Base-by-base conservation (phyloP, 1,140 invertebrate genomes). In the Psix sp. region DNA sequence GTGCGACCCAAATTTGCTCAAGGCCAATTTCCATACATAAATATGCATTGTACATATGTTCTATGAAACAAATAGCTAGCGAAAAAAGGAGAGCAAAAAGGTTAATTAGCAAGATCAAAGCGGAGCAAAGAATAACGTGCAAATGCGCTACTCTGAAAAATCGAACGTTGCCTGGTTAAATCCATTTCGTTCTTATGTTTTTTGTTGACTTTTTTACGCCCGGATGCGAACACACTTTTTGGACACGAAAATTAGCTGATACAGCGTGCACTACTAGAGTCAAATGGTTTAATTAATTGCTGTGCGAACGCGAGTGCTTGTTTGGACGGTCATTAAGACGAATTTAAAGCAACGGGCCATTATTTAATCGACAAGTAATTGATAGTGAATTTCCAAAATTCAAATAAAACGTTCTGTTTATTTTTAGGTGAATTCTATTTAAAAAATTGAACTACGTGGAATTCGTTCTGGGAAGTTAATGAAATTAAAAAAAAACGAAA, bases 11-110 rank as follows among this genome's bases (percentile, higher is more conserved):
- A 67, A 59, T 75, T 59, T 35, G 59, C 52, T 62, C 48, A 57
- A 29, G 48, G 40, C 52, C 36, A 60, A 70, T 70, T 70, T 70
- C 66, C 56, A 70, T 70, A 42, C 21, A 70, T 67, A 67, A 67
- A 67, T 67, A 67, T 59, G 38, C 46, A 67, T 67, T 43, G 31
- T 67, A 59, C 54, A 59, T 51, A 52, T 59, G 45, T 43, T 51
- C 35, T 42, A 45, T 20, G 31, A 65, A 54, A 52, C 17, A 35
- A 13, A 20, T 31, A 5, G 13, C 31, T 18, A 10, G 10, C 1
- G 1, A 14, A 21, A 39, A 36, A 35, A 45, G 16, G 31, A 42
- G 39, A 21, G 20, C 5, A 48, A 29, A 45, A 52, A 42, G n/a
- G 33, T 57, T 57, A 59, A 59, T 67, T 67, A 26, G 45, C 16